phyloP scores from a whole-genome alignment of 1,140 invertebrate genomes.

The Chrysopa pallens region DNA sequence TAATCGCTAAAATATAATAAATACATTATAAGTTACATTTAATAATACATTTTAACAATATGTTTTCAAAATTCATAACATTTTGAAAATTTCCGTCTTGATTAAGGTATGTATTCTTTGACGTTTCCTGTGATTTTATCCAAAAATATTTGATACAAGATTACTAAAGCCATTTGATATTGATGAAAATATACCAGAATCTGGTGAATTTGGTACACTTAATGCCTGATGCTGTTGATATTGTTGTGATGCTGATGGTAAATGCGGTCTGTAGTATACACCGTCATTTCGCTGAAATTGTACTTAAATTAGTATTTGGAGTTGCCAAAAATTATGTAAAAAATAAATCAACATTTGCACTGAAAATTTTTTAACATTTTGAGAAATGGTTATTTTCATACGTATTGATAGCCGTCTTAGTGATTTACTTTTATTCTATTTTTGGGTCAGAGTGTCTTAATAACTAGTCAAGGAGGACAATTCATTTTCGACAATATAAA shows the following conservation, averaged over 20 bases:
- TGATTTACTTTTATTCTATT: no score
- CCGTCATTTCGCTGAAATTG: conserved; percentile 32
- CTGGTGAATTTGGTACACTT: conserved; percentile 18
- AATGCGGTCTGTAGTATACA: conserved; percentile 32
- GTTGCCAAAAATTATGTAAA: conserved; percentile 4
- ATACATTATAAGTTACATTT: no score
- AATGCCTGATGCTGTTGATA: conserved; percentile 20
- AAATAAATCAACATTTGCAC: conserved; percentile 1
- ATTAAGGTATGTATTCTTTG: no score
- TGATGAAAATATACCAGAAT: conserved; percentile 47
- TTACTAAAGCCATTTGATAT: conserved; percentile 59
- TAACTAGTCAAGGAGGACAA: no score
- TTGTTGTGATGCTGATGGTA: conserved; percentile 15
- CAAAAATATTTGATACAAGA: conserved; percentile 54
- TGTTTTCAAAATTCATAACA: no score
- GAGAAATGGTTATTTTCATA: neutral
- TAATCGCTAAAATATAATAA: no score
- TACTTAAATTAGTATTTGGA: conserved; percentile 5
- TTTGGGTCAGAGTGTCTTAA: no score
- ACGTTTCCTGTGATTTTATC: conserved; percentile 22
- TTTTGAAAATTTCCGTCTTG: no score
- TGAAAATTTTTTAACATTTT: neutral
- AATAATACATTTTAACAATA: no score
- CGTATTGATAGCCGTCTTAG: no score
- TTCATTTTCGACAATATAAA: no score